A percentile compares a stretch with the other conserved stretches of the same genome.
Conservation (phyloP, 1,140 invertebrate genomes). For the Scaptomyza pallida region DNA sequence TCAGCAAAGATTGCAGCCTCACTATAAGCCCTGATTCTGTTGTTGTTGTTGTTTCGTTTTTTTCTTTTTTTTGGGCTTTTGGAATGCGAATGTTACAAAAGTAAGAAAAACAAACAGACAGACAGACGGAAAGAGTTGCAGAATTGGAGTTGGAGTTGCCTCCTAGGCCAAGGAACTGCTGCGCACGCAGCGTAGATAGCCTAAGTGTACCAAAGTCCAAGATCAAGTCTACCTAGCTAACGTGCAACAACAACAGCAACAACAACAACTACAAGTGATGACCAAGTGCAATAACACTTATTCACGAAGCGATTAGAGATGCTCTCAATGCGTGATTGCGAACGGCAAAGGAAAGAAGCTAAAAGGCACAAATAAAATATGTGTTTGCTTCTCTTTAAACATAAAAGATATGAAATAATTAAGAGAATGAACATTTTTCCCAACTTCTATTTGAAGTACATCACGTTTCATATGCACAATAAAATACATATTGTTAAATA, state of each 20-base stretch:
- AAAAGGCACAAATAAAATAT: too few species aligned
- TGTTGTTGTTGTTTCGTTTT: conserved; percentile 8
- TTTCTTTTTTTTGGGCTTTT: conserved; percentile 26
- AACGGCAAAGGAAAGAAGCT: too few species aligned
- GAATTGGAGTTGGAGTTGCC: conserved; percentile 1
- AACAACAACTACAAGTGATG: conserved; percentile 10
- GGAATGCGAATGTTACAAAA: conserved; percentile 47
- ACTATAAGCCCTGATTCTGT: neutral
- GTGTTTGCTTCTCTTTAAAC: too few species aligned
- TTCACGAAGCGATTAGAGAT: conserved; percentile 18
- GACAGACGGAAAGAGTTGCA: neutral
- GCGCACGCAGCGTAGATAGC: conserved; percentile 29
- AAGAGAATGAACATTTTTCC: too few species aligned
- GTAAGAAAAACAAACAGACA: conserved; percentile 15
- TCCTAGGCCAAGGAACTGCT: conserved; percentile 57
- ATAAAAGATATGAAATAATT: too few species aligned
- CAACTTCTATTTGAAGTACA: too few species aligned
- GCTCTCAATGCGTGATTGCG: neutral
- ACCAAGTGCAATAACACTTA: conserved; percentile 64
- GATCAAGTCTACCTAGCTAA: conserved; percentile 57
- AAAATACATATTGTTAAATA: too few species aligned
- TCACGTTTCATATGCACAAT: too few species aligned
- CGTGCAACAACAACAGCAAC: conserved; percentile 41
- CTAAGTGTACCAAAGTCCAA: conserved; percentile 49
- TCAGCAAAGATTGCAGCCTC: conserved; percentile 24